Base-by-base conservation (phyloP, 2,888 invertebrate species). In the Epicampocera succincta region DNA sequence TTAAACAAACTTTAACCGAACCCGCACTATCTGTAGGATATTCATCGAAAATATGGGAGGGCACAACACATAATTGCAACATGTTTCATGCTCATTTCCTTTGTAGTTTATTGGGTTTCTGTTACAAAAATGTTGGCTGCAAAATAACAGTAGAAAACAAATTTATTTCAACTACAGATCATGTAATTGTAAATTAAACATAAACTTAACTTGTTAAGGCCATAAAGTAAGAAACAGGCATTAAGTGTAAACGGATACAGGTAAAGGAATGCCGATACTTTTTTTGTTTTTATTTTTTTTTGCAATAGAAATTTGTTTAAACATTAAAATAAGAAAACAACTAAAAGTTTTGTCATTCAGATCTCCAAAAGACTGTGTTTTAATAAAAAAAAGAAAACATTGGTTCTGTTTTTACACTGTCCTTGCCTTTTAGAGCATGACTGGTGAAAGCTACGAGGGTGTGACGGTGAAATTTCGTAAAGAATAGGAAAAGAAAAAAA, bases 181-280 rank as follows among this genome's bases (percentile, higher is more conserved):
- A 72, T 78, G 78, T 72, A 72, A 78, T 60, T 78, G 65, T 42
- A 72, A 72, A 78, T 78, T 78, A 50, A 66, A 72, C 42, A 72
- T 58, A 78, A 72, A 58, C 65, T 66, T 66, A 46, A 44, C 44
- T 58, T 72, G 66, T 66, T 58, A 65, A 17, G 13, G n/a, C 5
- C 42, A 66, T 65, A 60, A 72, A 50, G 13, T 12, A 46, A 40
- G 6, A 29, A 3, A 56, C n/a, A 48, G 48, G 44, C 25, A 50
- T 19, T 56, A 42, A 58, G 56, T 56, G 54, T 19, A 69, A 76
- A 52, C 50, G 60, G 52, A 52, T 54, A 46, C 25, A 40, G 48
- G 17, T 48, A 40, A 58, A 21, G 6, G 42, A 42, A 8, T 25
- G 29, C 17, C 21, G 40, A 65, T 29, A 38, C 50, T 50, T 54